Conservation (phyloP, 23 tunicate species). For the Ascidia mentula region DNA sequence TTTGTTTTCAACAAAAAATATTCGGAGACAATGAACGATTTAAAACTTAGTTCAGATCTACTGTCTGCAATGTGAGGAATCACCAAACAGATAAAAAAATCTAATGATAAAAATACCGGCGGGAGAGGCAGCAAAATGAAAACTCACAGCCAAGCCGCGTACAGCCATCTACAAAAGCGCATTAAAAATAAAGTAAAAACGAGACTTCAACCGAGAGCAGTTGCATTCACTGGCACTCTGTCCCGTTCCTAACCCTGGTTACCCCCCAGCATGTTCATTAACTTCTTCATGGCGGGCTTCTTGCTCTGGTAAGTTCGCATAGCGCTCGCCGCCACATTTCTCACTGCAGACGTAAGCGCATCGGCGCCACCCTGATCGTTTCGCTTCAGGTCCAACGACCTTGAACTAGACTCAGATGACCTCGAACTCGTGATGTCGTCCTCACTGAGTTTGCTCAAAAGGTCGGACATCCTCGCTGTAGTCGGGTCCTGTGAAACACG, state of each 20-base stretch:
- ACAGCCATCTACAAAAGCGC: no score
- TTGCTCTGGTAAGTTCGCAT: slow-evolving; percentile 22
- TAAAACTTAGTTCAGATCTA: no score
- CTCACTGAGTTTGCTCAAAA: neutral
- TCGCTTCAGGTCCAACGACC: slow-evolving; percentile 24
- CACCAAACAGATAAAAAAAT: no score
- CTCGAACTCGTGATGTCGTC: slow-evolving; percentile 28
- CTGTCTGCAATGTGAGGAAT: no score
- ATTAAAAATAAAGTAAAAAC: no score
- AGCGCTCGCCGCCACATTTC: slow-evolving; percentile 28
- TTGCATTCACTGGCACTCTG: no score
- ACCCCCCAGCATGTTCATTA: slow-evolving; percentile 33
- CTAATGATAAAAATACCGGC: no score
- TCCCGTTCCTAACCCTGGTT: slow-evolving; percentile 19
- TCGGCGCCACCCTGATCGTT: neutral
- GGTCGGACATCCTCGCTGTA: neutral
- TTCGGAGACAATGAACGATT: no score
- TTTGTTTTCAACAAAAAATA: no score
- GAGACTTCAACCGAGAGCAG: no score
- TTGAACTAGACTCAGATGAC: slow-evolving; percentile 48
- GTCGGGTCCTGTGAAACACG: neutral
- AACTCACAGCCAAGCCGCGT: no score
- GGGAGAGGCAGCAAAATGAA: no score
- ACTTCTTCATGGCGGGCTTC: slow-evolving; percentile 25
- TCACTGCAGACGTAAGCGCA: slow-evolving; percentile 21